Conservation (phyloP, 2,797 vertebrate species). For the Sebastes glaucus region DNA sequence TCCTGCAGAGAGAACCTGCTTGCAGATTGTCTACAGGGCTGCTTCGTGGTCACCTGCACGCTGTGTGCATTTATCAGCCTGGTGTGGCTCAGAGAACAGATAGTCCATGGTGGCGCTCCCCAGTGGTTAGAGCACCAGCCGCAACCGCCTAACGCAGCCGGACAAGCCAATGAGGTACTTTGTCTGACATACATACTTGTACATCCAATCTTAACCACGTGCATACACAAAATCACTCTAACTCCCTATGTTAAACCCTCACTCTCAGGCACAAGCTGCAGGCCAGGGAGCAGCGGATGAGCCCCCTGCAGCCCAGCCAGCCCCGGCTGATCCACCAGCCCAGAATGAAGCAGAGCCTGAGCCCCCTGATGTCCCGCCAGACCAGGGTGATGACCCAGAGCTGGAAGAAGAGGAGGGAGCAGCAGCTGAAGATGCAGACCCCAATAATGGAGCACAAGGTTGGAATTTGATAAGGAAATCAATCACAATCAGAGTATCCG, state of each 20-base stretch:
- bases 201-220: neutral
- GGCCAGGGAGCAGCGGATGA: conserved; percentile 88
- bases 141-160: conserved; percentile 88
- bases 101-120: conserved; percentile 96
- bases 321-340: conserved; percentile 87
- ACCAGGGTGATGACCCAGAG: conserved; percentile 90
- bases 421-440: conserved; percentile 92
- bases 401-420: conserved; percentile 93
- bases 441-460: conserved; percentile 92
- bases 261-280: conserved; percentile 85
- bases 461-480: neutral
- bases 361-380: conserved; percentile 83
- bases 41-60: conserved; percentile 98
- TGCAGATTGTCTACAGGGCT: conserved; percentile 98
- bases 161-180: conserved; percentile 91
- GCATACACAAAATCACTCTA: neutral
- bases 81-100: conserved; percentile 98
- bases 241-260: neutral
- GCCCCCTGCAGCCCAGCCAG: conserved; percentile 83
- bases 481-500: neutral
- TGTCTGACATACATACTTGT: neutral
- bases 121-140: conserved; percentile 96
- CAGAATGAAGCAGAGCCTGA: conserved; percentile 92
- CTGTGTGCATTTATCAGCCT: conserved; percentile 98
- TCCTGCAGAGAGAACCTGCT: conserved; percentile 93